Base-by-base conservation (phyloP, 1,140 invertebrate genomes). In the Leptoteleia sp. region DNA sequence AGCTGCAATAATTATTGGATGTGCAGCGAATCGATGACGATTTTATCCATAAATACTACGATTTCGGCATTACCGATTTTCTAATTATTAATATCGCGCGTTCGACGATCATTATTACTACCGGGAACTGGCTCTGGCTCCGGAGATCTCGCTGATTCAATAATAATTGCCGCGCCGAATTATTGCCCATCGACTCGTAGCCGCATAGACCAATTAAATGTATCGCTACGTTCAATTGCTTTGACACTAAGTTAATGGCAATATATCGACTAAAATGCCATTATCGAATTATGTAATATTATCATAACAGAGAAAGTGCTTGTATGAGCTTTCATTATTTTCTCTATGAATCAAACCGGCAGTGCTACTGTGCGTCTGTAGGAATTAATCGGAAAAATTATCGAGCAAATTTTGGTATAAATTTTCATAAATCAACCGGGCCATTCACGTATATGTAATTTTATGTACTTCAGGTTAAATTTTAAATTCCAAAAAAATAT, bases 51-150 rank as follows among this genome's bases (percentile, higher is more conserved):
- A 40, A 50, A 47, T 35, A 22, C 15, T 1, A 22, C n/a, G 13
- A 38, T 35, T 50, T 50, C 27, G 27, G 11, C 17, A 7, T 15
- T 64, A 73, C 64, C 50, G 50, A 48, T 48, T 73, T 59, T 55
- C 52, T 43, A 22, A 65, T 75, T 59, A 75, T 59, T 75, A 59
- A 25, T 65, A 57, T 43, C 45, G 12, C 47, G 15, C 8, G 22
- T 31, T 22, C 13, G 9, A 16, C 16, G 57, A 57, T 55, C 25
- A 48, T 64, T 57, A 48, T 64, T 57, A 64, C 1, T 16, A 22
- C 19, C 31, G 37, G 50, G 25, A 61, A 64, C 45, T 59, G 35
- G 13, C 5, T 29, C 11, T 42, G 31, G 25, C 19, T 38, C 9
- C 19, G 22, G 43, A 57, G 54, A 59, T 62, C 31, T 43, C 25